Evolutionary conservation across 2,113 vertebrate species (phyloP), one percentile per base, ranked within the genome.

Genomic region (Illadopsis cleaveri): DNA sequence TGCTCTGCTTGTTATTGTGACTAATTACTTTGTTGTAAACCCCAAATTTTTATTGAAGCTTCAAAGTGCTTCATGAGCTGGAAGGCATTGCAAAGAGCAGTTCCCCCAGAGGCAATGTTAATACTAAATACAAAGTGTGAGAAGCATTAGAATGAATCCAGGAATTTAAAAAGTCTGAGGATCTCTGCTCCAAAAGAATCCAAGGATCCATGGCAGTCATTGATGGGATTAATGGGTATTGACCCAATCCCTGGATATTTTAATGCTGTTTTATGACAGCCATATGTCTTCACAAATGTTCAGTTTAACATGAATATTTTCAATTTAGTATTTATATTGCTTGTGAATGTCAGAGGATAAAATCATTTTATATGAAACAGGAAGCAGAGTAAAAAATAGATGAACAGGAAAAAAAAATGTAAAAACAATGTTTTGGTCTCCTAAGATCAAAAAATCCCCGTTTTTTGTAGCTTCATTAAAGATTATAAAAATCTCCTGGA

Each of bases 21-120:
- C 20, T 70, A 93, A 96, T 84, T 90, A 83, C 86, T 89, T 89
- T 93, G 47, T 89, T 66, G 73, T 37, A 75, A 94, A 51, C 2
- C 10, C 48, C 16, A 66, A 73, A 73, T 87, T 93, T 93, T 94
- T 92, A 70, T 37, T 77, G 90, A 76, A 48, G 11, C 71, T 90
- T 95, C 66, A 25, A 62, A 93, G 53, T 48, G 20, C 27, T 92
- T 87, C 45, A 38, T 53, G 45, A 82, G 60, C 62, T 65, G 25
- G 35, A 85, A 90, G 66, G 10, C 53, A n/a, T 37, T 80, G 47
- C 28, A 83, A 33, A 60, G 30, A 84, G 40, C 66, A 58, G 12
- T 27, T 89, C 10, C 27, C 61, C 80, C 58, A 57, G 70, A 85
- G 66, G 38, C 57, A 77, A 45, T 47, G 27, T 65, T 84, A 76